Evolutionary conservation across 2,113 vertebrate species (phyloP).

Genomic region (Centrocercus urophasianus): DNA sequence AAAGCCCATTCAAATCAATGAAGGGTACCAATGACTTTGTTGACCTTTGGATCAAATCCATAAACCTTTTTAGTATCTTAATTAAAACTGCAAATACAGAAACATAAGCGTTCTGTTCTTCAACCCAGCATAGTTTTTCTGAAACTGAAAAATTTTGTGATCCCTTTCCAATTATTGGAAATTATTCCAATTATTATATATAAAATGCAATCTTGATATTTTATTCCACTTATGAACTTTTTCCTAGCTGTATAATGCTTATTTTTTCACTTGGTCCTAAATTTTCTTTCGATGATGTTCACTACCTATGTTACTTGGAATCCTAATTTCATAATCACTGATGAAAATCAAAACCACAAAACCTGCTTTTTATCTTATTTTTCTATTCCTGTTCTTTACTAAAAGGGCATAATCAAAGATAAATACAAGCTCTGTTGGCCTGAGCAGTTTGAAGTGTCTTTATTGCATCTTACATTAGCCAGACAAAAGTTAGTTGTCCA

Average conservation of each 20-base stretch:
- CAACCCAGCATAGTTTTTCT: background rate
- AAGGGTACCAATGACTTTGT: constrained; percentile 21
- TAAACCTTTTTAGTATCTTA: constrained; percentile 37
- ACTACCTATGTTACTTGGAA: background rate
- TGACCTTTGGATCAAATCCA: constrained; percentile 49
- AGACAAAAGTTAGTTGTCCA: background rate
- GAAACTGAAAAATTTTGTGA: background rate
- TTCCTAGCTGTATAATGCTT: background rate
- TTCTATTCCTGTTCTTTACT: background rate
- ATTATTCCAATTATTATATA: background rate
- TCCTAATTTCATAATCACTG: constrained; percentile 6
- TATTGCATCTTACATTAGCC: background rate
- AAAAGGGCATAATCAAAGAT: background rate
- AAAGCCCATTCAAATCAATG: constrained; percentile 56
- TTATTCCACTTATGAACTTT: background rate
- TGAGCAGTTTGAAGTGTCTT: background rate
- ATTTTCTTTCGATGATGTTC: background rate
- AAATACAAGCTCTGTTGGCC: background rate
- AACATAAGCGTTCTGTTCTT: background rate
- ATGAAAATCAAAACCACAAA: constrained; percentile 25
- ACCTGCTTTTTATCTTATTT: background rate
- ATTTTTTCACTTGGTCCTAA: background rate
- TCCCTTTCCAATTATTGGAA: background rate
- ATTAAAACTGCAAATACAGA: constrained; percentile 46
- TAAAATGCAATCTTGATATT: background rate